A percentile compares a stretch with the other conserved stretches of the same genome.
Evolutionary conservation across 2,797 vertebrate genomes (phyloP).

Genomic region (Clarias platycephalus): DNA sequence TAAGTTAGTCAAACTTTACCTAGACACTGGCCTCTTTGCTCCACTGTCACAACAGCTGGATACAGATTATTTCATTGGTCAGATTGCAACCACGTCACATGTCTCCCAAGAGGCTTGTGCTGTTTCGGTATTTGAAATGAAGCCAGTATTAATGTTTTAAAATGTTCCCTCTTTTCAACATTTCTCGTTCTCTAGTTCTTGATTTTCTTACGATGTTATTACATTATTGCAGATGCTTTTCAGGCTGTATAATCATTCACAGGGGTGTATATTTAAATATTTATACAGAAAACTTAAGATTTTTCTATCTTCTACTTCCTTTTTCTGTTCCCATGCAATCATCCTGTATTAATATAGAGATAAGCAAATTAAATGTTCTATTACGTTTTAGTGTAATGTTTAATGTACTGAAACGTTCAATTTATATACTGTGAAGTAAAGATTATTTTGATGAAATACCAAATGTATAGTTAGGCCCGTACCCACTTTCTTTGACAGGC

Average conservation of each 20-base stretch:
- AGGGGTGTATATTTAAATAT: constrained; percentile 77
- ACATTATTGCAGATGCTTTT: constrained; percentile 65
- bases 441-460: constrained; percentile 67
- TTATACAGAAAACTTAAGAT: constrained; percentile 72
- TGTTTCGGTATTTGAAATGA: constrained; percentile 36
- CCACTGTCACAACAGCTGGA: constrained; percentile 63
- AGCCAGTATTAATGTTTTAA: constrained; percentile 64
- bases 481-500: constrained; percentile 60
- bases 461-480: constrained; percentile 66
- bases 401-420: constrained; percentile 66
- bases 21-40: constrained; percentile 56
- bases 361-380: constrained; percentile 70
- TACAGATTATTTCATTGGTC: constrained; percentile 64
- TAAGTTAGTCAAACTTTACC: constrained; percentile 51
- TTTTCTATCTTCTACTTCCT: constrained; percentile 67
- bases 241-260: constrained; percentile 65
- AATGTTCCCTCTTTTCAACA: constrained; percentile 55
- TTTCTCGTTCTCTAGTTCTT: constrained; percentile 29
- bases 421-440: constrained; percentile 75
- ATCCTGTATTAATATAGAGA: constrained; percentile 61
- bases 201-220: constrained; percentile 58
- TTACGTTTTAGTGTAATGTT: constrained; percentile 60
- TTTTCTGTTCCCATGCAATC: constrained; percentile 63
- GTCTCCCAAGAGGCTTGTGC: constrained; percentile 17
- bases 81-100: constrained; percentile 41